Conservation (phyloP, 2,797 vertebrate species). For the Pyrocephalus nanus region DNA sequence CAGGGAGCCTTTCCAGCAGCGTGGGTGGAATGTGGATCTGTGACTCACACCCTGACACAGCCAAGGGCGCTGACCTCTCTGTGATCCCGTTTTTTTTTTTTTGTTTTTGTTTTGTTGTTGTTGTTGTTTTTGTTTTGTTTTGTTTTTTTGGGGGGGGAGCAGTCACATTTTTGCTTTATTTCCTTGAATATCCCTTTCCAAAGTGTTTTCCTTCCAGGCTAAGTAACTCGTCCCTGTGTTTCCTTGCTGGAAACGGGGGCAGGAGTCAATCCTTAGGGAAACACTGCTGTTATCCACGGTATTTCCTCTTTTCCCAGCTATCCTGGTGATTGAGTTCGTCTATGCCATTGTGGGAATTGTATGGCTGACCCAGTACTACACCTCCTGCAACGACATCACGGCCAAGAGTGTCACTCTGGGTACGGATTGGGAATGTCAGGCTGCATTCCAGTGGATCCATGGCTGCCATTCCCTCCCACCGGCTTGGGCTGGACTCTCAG, state of each 20-base stretch:
- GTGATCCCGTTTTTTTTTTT: not conserved
- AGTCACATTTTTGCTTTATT: not conserved
- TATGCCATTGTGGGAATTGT: slow-evolving; percentile 97
- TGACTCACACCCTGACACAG: not conserved
- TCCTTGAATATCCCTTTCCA: not conserved
- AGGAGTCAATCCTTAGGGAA: not conserved
- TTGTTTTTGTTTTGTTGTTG: no score
- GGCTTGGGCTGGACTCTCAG: not conserved
- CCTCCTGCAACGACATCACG: slow-evolving; percentile 94
- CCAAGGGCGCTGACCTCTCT: not conserved
- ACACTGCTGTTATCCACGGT: not conserved
- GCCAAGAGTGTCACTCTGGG: slow-evolving; percentile 97
- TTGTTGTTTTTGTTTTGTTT: not conserved
- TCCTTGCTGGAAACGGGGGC: not conserved
- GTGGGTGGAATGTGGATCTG: not conserved
- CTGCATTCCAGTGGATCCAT: not conserved
- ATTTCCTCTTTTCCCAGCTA: slow-evolving; percentile 79
- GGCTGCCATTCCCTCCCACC: not conserved
- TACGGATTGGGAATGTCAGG: slow-evolving; percentile 62
- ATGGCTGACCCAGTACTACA: slow-evolving; percentile 97
- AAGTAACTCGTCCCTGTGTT: not conserved
- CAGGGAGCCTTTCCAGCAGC: not conserved
- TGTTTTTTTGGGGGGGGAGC: not conserved
- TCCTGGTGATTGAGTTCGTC: slow-evolving; percentile 94
- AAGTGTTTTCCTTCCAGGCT: not conserved